Percentiles rank a stretch among this genome's conserved stretches.
These are phyloP conservation scores for Formica exsecta DNA, from an alignment of 1,140 invertebrate genomes.

Conservation along the genomic window DNA sequence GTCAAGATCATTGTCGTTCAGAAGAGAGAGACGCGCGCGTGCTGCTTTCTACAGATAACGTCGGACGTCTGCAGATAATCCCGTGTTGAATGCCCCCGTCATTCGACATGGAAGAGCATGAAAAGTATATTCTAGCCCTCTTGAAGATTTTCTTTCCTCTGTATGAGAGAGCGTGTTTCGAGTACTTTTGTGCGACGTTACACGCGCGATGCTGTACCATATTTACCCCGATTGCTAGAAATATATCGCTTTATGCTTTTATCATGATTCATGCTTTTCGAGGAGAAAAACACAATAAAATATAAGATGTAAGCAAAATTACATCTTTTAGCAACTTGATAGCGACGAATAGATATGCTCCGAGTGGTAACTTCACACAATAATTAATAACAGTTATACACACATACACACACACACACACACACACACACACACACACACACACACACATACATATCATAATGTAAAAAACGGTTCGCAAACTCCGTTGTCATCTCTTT, in stretches of 20 bases:
- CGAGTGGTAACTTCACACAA: too few species aligned
- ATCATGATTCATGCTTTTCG: not conserved
- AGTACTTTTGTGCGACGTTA: slow-evolving; percentile 21
- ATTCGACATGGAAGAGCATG: slow-evolving; percentile 42
- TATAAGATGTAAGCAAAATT: too few species aligned
- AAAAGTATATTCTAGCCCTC: slow-evolving; percentile 7
- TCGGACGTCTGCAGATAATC: slow-evolving; percentile 42
- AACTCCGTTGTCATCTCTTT: slow-evolving; percentile 1
- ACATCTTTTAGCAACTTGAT: too few species aligned
- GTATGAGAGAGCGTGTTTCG: not conserved
- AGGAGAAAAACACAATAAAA: not conserved
- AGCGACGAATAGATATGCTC: too few species aligned
- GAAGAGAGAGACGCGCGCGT: slow-evolving; percentile 18
- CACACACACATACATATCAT: too few species aligned
- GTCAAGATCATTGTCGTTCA: slow-evolving; percentile 48
- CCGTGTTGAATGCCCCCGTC: slow-evolving; percentile 29
- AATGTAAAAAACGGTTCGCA: slow-evolving; percentile 3
- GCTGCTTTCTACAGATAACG: slow-evolving; percentile 45
- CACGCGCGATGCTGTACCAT: not conserved
- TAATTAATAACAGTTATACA: too few species aligned
- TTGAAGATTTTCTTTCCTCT: slow-evolving; percentile 37
- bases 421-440: too few species aligned
- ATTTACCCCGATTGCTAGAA: not conserved
- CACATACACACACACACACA: too few species aligned
- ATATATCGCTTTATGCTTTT: too few species aligned